phyloP scores from a whole-genome alignment of 92 coral and sea anemone genomes.

The Anthopleura xanthogrammica region DNA sequence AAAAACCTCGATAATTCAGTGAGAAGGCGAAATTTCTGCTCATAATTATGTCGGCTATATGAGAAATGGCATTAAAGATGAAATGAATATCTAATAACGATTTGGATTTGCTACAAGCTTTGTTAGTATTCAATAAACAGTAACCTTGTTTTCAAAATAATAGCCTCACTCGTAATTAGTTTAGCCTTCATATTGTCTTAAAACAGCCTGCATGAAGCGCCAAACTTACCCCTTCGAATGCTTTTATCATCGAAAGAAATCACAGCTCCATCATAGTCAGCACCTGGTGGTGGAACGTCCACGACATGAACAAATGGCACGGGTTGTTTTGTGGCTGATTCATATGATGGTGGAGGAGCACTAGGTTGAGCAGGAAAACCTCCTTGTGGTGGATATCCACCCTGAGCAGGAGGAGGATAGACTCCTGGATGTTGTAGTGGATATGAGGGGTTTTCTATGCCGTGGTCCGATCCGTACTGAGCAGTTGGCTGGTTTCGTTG shows the following conservation, averaged over 20 bases:
- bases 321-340: conserved; percentile 27
- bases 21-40: too few relatives aligned
- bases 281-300: background rate
- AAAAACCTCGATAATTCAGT: too few relatives aligned
- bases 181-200: too few relatives aligned
- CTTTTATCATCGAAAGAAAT: conserved; percentile 65
- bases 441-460: conserved; percentile 19
- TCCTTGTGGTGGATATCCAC: conserved; percentile 45
- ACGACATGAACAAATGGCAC: background rate
- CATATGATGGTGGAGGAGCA: conserved; percentile 70
- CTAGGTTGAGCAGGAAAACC: conserved; percentile 15
- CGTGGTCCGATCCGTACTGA: too few relatives aligned
- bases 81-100: too few relatives aligned
- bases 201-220: background rate
- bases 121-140: too few relatives aligned
- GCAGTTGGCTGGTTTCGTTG: background rate
- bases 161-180: too few relatives aligned
- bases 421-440: conserved; percentile 23
- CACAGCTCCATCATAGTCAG: conserved; percentile 6
- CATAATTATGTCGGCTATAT: too few relatives aligned
- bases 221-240: conserved; percentile 76
- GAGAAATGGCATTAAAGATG: too few relatives aligned
- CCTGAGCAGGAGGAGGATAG: conserved; percentile 23
- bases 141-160: too few relatives aligned
- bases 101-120: too few relatives aligned